These are phyloP conservation scores for Drosophila biarmipes DNA, from an alignment of 1,140 invertebrate species.

Conservation along the genomic window DNA sequence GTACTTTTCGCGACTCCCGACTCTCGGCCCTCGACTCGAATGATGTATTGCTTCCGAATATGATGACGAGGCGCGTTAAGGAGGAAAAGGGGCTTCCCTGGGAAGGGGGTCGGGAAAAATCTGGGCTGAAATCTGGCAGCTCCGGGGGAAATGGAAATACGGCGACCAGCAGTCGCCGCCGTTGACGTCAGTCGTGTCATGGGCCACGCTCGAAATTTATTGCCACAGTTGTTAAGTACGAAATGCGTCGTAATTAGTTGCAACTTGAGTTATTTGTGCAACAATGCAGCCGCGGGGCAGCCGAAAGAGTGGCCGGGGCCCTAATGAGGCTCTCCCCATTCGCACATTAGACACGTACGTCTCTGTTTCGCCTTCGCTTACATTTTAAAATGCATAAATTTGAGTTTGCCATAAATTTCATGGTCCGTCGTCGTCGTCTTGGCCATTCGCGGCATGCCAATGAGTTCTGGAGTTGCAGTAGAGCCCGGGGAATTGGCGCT, in stretches of 20 bases:
- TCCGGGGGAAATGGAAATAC: constrained; percentile 13
- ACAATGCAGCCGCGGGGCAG: constrained; percentile 57
- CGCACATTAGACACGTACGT: constrained; percentile 80
- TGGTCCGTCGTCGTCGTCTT: constrained; percentile 32
- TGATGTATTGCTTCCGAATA: constrained; percentile 83
- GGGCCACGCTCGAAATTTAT: constrained; percentile 79
- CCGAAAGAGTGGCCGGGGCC: constrained; percentile 14
- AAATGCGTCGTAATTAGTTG: constrained; percentile 82
- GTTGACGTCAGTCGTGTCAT: constrained; percentile 74
- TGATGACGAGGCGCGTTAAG: constrained; percentile 80
- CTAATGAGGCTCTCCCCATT: constrained; percentile 61
- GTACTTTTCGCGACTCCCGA: constrained; percentile 18
- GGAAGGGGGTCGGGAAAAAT: constrained; percentile 22
- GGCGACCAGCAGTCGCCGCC: constrained; percentile 45
- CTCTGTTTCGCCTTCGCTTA: constrained; percentile 54
- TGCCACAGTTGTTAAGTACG: constrained; percentile 80
- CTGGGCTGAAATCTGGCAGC: constrained; percentile 53
- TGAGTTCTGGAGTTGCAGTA: constrained; percentile 40
- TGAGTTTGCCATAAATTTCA: constrained; percentile 71
- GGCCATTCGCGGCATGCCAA: constrained; percentile 69
- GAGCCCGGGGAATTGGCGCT: neutral
- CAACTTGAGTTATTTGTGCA: constrained; percentile 83
- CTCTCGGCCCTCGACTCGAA: constrained; percentile 39
- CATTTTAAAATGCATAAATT: constrained; percentile 78
- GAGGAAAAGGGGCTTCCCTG: constrained; percentile 27